Evolutionary conservation across 1,140 invertebrate species (phyloP).

Genomic region (Bombus superbus): DNA sequence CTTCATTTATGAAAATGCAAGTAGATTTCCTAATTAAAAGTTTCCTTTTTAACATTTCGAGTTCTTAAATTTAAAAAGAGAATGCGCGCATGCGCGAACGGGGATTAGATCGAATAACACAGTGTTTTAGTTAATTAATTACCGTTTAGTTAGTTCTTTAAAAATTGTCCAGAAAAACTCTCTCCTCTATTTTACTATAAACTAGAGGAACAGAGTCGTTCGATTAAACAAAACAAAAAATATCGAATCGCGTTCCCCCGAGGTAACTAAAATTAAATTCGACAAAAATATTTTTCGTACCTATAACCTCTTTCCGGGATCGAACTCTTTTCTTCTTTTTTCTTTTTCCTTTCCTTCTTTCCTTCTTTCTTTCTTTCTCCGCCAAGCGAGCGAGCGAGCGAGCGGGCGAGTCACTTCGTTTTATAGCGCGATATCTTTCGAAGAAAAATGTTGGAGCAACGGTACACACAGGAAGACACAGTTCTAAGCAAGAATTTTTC

Average conservation of each 20-base stretch:
- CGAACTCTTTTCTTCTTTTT: not conserved
- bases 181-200: slow-evolving; percentile 1
- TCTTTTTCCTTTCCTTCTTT: not conserved
- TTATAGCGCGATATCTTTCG: not conserved
- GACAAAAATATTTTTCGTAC: not conserved
- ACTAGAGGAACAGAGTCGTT: not conserved
- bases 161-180: no score
- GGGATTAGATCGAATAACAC: no score
- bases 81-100: no score
- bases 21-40: no score
- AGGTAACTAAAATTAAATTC: not conserved
- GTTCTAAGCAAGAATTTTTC: slow-evolving; percentile 3
- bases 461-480: not conserved
- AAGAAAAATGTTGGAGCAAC: not conserved
- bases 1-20: no score
- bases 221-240: not conserved
- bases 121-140: no score
- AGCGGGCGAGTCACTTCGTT: not conserved
- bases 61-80: no score
- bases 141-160: no score
- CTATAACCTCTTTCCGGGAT: not conserved
- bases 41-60: no score
- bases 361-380: not conserved
- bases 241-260: not conserved
- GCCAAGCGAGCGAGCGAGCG: not conserved